A percentile compares a stretch with the other conserved stretches of the same genome.
phyloP scores from a whole-genome alignment of 1,140 invertebrate species.

The Drosophila hydei region DNA sequence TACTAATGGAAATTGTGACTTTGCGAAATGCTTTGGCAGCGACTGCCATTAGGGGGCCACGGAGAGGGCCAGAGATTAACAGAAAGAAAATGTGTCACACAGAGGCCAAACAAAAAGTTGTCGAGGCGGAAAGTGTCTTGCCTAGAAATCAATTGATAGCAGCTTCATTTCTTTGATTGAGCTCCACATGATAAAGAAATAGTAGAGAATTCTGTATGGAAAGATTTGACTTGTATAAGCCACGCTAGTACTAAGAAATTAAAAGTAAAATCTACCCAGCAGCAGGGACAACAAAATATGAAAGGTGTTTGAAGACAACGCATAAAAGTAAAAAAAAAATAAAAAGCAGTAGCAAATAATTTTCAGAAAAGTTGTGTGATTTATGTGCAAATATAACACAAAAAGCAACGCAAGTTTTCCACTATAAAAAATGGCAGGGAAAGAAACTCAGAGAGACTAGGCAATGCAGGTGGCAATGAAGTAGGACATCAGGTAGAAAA shows the following conservation, averaged over 20 bases:
- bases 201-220: no score
- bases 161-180: no score
- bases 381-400: conserved; percentile 76
- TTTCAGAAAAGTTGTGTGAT: conserved; percentile 73
- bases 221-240: no score
- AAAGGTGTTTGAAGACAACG: no score
- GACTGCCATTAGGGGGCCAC: conserved; percentile 10
- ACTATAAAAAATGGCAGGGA: conserved; percentile 13
- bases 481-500: conserved; percentile 72
- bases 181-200: no score
- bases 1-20: conserved; percentile 76
- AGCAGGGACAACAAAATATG: no score
- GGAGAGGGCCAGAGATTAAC: neutral
- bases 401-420: conserved; percentile 61
- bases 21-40: conserved; percentile 23
- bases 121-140: neutral
- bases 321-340: conserved; percentile 37
- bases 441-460: neutral
- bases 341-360: conserved; percentile 49
- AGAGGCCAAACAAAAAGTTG: neutral
- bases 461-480: conserved; percentile 57
- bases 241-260: no score
- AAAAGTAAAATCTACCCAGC: no score
- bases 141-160: no score
- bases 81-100: neutral